phyloP scores from a whole-genome alignment of 2,113 vertebrate species.

The Columba livia region DNA sequence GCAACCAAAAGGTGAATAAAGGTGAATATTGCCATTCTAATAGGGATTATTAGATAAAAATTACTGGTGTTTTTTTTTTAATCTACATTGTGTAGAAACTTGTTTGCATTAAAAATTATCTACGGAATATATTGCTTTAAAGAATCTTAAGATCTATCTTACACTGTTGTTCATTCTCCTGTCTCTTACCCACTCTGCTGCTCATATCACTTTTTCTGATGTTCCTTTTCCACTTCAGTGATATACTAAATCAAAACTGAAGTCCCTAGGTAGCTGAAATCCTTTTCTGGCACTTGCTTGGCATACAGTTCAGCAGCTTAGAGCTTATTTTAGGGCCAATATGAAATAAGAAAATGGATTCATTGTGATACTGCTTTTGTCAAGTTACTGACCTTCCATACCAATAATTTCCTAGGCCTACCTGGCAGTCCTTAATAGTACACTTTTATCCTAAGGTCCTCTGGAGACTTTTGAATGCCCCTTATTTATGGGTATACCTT shows the following conservation, averaged over 20 bases:
- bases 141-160: background rate
- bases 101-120: background rate
- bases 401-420: background rate
- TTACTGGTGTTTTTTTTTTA: too few species aligned
- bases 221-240: constrained; percentile 5
- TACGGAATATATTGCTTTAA: background rate
- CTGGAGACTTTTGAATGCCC: background rate
- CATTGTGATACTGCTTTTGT: background rate
- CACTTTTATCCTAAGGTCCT: background rate
- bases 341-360: background rate
- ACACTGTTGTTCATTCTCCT: background rate
- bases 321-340: background rate
- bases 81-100: background rate
- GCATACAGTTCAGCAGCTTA: background rate
- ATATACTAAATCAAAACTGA: background rate
- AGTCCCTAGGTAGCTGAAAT: background rate
- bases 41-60: background rate
- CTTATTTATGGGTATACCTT: background rate
- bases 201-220: background rate
- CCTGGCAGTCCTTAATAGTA: background rate
- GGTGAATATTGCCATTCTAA: background rate
- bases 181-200: background rate
- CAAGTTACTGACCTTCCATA: background rate
- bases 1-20: background rate
- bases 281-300: background rate